Conservation (phyloP, 2,797 vertebrate genomes). For the Phoebastria nigripes region DNA sequence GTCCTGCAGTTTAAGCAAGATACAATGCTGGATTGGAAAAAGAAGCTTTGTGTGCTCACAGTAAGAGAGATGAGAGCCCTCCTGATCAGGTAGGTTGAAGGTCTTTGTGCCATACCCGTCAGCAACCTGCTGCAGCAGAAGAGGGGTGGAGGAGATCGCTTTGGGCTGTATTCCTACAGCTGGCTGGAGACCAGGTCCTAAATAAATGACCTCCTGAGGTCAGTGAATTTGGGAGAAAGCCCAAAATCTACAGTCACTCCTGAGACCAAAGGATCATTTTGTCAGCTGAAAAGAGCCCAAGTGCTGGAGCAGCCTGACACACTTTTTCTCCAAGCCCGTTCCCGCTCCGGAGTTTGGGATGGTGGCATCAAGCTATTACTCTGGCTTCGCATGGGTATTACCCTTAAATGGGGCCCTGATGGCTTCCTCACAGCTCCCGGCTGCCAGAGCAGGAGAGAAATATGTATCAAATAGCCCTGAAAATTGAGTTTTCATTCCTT, state of each 20-base stretch:
- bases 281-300: not conserved
- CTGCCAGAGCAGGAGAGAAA: not conserved
- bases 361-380: not conserved
- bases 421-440: not conserved
- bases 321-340: not conserved
- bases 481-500: not conserved
- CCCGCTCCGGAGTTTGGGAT: not conserved
- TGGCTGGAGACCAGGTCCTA: not conserved
- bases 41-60: not conserved
- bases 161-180: not conserved
- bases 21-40: accelerated
- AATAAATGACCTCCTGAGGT: not conserved
- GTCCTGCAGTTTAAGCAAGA: not conserved
- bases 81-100: not conserved
- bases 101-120: not conserved
- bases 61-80: not conserved
- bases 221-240: not conserved
- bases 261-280: not conserved
- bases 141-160: not conserved
- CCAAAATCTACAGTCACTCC: not conserved
- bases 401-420: not conserved
- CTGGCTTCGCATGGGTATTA: not conserved
- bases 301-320: not conserved
- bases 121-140: not conserved
- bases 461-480: not conserved